Percentiles rank a stretch among this genome's conserved stretches.
Evolutionary conservation across 2,888 invertebrate genomes (phyloP).

Genomic region (Romanomermis culicivorax): DNA sequence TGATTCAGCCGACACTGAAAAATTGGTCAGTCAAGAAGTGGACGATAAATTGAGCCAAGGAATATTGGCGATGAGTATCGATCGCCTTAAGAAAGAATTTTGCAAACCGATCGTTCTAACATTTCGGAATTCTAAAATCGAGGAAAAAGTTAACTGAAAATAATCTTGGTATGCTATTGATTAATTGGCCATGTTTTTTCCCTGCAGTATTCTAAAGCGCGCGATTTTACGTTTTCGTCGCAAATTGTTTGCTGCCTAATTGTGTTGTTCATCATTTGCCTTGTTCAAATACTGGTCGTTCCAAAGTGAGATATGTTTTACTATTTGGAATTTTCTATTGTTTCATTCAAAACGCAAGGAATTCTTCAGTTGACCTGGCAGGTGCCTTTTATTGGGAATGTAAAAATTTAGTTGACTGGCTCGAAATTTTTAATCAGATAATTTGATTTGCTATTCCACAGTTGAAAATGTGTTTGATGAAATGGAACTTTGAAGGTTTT

Average conservation of each 20-base stretch:
- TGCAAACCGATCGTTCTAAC: constrained; percentile 61
- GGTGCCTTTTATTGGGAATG: too few species aligned
- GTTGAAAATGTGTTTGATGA: too few species aligned
- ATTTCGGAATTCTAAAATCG: constrained; percentile 56
- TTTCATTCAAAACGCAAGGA: too few species aligned
- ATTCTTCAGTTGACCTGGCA: too few species aligned
- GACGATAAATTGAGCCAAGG: constrained; percentile 88
- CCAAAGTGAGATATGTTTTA: too few species aligned
- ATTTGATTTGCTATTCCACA: too few species aligned
- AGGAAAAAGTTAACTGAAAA: constrained; percentile 45
- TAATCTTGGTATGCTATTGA: constrained; percentile 5
- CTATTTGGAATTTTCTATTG: too few species aligned
- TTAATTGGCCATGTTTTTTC: constrained; percentile 14
- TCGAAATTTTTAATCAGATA: too few species aligned
- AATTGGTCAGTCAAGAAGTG: constrained; percentile 48
- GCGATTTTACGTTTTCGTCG: constrained; percentile 61
- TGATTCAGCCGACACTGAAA: constrained; percentile 11
- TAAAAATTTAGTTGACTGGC: too few species aligned
- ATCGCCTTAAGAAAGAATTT: constrained; percentile 64
- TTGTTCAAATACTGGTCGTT: constrained; percentile 47
- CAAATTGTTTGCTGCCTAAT: constrained; percentile 61
- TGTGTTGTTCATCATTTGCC: constrained; percentile 46
- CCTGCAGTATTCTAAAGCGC: constrained; percentile 54
- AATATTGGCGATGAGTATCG: constrained; percentile 79
- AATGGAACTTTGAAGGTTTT: too few species aligned